These are phyloP conservation scores for Aspidiotus destructor DNA, from an alignment of 2,888 invertebrate species.

Conservation along the genomic window DNA sequence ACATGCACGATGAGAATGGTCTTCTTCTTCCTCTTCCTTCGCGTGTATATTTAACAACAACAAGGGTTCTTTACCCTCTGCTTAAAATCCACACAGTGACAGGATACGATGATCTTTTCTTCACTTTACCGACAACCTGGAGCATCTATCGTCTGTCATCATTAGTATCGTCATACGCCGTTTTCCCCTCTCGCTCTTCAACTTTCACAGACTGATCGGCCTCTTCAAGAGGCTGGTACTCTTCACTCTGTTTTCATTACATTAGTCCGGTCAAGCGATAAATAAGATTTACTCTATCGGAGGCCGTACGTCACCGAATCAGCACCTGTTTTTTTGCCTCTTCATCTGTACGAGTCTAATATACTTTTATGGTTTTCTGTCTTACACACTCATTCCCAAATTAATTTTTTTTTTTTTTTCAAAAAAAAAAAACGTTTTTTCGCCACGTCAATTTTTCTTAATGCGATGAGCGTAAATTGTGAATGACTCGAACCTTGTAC, in stretches of 20 bases:
- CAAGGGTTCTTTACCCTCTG: conserved; percentile 31
- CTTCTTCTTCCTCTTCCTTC: not conserved
- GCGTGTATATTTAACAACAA: not conserved
- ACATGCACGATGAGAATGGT: not conserved
- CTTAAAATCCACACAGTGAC: conserved; percentile 24
- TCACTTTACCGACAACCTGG: conserved; percentile 21
- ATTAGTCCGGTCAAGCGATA: conserved; percentile 24
- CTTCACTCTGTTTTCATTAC: conserved; percentile 27
- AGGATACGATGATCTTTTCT: conserved; percentile 23
- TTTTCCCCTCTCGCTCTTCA: not conserved
- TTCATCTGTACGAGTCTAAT: no score
- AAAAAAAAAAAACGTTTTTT: no score
- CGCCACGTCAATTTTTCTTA: not conserved
- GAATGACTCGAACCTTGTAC: not conserved
- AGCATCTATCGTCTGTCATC: conserved; percentile 10
- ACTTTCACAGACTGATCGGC: not conserved
- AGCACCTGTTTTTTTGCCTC: no score
- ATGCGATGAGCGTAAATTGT: not conserved
- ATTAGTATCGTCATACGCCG: conserved; percentile 18
- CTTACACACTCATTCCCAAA: no score
- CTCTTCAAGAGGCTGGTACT: conserved; percentile 14
- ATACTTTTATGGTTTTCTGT: no score
- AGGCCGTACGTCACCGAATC: no score
- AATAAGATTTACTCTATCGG: conserved; percentile 16
- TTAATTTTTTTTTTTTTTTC: no score